Conservation (phyloP, 2,888 invertebrate species). For the Erebia epiphron region DNA sequence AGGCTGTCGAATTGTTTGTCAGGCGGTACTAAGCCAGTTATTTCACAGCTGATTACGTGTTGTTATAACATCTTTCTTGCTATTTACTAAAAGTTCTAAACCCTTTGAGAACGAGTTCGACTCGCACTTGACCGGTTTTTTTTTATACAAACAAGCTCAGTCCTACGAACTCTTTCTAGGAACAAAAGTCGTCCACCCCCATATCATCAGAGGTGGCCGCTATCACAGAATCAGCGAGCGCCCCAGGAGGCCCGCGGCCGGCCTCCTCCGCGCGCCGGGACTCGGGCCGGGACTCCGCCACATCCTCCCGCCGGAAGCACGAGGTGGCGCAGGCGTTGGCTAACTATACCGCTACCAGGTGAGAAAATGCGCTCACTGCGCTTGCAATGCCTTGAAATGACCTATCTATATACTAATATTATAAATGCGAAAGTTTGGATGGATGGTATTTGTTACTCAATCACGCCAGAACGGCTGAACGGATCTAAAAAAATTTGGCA, state of each 20-base stretch:
- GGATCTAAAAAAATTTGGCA: too few relatives aligned
- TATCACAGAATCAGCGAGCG: slow-evolving; percentile 57
- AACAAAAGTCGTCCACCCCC: slow-evolving; percentile 69
- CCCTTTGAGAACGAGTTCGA: too few relatives aligned
- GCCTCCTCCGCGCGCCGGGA: slow-evolving; percentile 56
- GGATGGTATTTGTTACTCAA: too few relatives aligned
- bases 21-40: too few relatives aligned
- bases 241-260: slow-evolving; percentile 38
- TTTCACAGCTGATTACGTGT: too few relatives aligned
- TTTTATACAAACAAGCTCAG: not conserved
- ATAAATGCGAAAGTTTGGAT: too few relatives aligned
- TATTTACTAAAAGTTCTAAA: too few relatives aligned
- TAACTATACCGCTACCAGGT: slow-evolving; percentile 92
- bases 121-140: too few relatives aligned
- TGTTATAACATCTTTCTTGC: too few relatives aligned
- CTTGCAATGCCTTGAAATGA: not conserved
- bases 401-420: too few relatives aligned
- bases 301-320: slow-evolving; percentile 84
- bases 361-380: not conserved
- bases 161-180: slow-evolving; percentile 48
- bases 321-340: slow-evolving; percentile 98
- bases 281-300: slow-evolving; percentile 70
- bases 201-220: slow-evolving; percentile 75
- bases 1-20: too few relatives aligned
- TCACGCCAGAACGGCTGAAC: too few relatives aligned